Percentiles rank a stretch among this genome's conserved stretches.
Evolutionary conservation across 2,888 invertebrate species (phyloP).

Genomic region (Argyresthia albistria): DNA sequence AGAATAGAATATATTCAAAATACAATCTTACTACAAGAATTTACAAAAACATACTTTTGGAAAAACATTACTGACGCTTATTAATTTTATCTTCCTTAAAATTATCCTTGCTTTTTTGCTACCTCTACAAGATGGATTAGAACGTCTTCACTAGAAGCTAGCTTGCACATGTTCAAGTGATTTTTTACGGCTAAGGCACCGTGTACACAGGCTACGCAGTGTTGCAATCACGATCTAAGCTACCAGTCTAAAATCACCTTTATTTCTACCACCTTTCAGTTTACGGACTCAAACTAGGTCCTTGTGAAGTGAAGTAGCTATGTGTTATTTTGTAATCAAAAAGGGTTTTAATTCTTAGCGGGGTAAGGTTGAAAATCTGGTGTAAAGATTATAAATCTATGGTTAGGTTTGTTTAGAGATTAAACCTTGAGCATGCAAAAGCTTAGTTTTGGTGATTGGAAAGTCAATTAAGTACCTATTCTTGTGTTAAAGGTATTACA

Average conservation of each 20-base stretch:
- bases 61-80: too few relatives aligned
- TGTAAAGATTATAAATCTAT: too few relatives aligned
- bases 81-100: too few relatives aligned
- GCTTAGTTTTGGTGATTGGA: too few relatives aligned
- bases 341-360: neutral
- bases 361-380: neutral
- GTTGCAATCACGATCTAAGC: constrained; percentile 65
- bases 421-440: too few relatives aligned
- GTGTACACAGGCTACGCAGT: constrained; percentile 69
- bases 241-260: constrained; percentile 24
- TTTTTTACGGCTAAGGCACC: constrained; percentile 69
- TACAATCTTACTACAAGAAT: too few relatives aligned
- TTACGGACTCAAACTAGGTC: neutral
- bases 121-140: constrained; percentile 46
- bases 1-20: too few relatives aligned
- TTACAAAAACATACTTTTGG: neutral
- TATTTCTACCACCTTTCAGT: constrained; percentile 12
- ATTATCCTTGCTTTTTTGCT: constrained; percentile 16
- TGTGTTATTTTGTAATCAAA: neutral
- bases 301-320: neutral
- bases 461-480: too few relatives aligned
- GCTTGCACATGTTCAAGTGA: constrained; percentile 68
- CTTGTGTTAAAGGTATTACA: too few relatives aligned
- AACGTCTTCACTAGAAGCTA: constrained; percentile 43
- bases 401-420: too few relatives aligned